Conservation (phyloP, 1,140 invertebrate genomes). For the Thrips palmi region DNA sequence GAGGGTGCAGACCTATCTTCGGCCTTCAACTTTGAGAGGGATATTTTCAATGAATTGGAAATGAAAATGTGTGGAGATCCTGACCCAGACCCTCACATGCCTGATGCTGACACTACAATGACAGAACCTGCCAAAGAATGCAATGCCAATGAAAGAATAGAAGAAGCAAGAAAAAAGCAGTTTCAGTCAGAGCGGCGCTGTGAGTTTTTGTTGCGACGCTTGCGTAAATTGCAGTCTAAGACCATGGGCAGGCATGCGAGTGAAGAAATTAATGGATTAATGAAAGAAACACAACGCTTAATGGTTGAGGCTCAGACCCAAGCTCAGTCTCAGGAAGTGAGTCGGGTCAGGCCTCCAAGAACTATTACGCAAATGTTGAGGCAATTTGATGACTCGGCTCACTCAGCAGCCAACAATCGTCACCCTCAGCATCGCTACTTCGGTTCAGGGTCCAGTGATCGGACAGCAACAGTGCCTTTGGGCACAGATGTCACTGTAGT, state of each 20-base stretch:
- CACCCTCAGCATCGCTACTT: conserved; percentile 40
- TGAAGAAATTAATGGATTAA: conserved; percentile 49
- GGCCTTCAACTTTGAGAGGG: conserved; percentile 29
- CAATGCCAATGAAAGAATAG: conserved; percentile 23
- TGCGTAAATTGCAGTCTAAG: conserved; percentile 53
- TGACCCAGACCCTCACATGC: conserved; percentile 21
- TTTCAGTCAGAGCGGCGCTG: conserved; percentile 41
- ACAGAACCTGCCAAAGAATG: conserved; percentile 14
- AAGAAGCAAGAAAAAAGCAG: conserved; percentile 29
- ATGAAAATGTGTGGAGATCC: conserved; percentile 35
- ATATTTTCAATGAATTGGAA: conserved; percentile 29
- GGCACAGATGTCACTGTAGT: conserved; percentile 8
- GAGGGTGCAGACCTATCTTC: conserved; percentile 23
- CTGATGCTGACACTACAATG: conserved; percentile 20
- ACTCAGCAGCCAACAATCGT: conserved; percentile 21
- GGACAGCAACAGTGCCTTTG: conserved; percentile 25
- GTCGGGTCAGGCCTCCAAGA: too few species aligned
- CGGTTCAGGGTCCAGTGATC: conserved; percentile 39
- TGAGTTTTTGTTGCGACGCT: conserved; percentile 47
- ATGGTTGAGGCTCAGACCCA: too few species aligned
- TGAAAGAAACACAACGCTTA: too few species aligned
- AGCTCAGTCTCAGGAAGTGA: too few species aligned
- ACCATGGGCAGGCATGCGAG: conserved; percentile 52
- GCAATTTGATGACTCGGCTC: conserved; percentile 14
- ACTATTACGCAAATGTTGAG: too few species aligned